These are phyloP conservation scores for Xyliphius kryptos DNA, from an alignment of 2,113 vertebrate species.

Conservation along the genomic window DNA sequence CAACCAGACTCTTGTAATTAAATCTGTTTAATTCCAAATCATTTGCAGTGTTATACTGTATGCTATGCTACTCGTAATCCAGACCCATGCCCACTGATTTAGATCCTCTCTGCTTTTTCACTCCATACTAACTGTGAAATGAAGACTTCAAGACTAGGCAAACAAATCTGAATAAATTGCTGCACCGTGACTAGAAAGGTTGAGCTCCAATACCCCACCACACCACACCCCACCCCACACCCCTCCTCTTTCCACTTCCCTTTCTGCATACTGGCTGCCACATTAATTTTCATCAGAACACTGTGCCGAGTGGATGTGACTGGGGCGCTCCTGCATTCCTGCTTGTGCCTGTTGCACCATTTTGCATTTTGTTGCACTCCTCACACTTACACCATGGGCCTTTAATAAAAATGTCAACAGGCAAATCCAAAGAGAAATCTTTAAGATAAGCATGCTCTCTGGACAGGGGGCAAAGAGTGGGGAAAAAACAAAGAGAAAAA, in stretches of 20 bases:
- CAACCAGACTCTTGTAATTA: too few relatives aligned
- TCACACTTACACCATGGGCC: slow-evolving; percentile 34
- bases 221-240: too few relatives aligned
- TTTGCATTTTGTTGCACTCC: slow-evolving; percentile 33
- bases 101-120: too few relatives aligned
- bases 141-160: slow-evolving; percentile 64
- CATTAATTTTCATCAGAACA: slow-evolving; percentile 59
- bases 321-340: slow-evolving; percentile 32
- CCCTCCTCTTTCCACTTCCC: background rate
- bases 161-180: slow-evolving; percentile 65
- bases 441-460: slow-evolving; percentile 42
- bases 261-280: slow-evolving; percentile 47
- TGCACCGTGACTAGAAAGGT: slow-evolving; percentile 54
- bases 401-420: slow-evolving; percentile 60
- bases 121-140: slow-evolving; percentile 53
- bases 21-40: too few relatives aligned
- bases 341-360: slow-evolving; percentile 37
- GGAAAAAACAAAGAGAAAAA: slow-evolving; percentile 15
- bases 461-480: slow-evolving; percentile 25
- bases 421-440: slow-evolving; percentile 49
- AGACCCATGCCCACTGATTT: too few relatives aligned
- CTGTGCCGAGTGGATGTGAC: slow-evolving; percentile 42
- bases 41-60: too few relatives aligned
- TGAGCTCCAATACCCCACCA: slow-evolving; percentile 39
- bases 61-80: too few relatives aligned